phyloP scores from a whole-genome alignment of 2,113 vertebrate genomes.

The Sinosuthora webbiana region DNA sequence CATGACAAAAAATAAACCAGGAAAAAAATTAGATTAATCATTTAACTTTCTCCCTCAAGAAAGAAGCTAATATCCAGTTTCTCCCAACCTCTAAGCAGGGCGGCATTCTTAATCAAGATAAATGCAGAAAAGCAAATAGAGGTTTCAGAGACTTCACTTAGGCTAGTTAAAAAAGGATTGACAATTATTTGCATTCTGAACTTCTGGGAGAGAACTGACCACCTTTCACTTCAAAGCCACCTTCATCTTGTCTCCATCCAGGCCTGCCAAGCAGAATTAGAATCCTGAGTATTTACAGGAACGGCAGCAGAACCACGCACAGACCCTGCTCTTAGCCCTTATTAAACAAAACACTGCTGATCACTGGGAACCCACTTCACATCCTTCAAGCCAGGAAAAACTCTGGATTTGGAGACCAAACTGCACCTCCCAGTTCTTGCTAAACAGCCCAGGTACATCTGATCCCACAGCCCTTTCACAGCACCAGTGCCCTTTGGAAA shows the following conservation, averaged over 20 bases:
- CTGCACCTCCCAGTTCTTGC: not conserved
- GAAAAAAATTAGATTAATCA: conserved; percentile 54
- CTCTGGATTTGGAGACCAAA: not conserved
- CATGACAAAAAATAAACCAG: not conserved
- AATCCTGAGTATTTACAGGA: not conserved
- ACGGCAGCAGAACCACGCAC: not conserved
- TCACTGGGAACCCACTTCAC: not conserved
- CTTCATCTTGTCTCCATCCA: not conserved
- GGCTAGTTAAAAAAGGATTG: conserved; percentile 18
- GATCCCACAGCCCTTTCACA: not conserved
- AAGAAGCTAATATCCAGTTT: conserved; percentile 20
- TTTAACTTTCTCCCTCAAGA: conserved; percentile 18
- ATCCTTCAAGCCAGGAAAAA: not conserved
- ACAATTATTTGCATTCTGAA: conserved; percentile 46
- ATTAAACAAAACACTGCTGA: not conserved
- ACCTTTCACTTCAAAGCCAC: not conserved
- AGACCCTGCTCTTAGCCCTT: not conserved
- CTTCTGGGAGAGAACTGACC: not conserved
- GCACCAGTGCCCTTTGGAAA: not conserved
- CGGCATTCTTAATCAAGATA: conserved; percentile 70
- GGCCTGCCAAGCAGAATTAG: not conserved
- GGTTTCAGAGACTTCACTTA: conserved; percentile 8
- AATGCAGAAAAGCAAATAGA: conserved; percentile 58
- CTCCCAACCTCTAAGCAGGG: conserved; percentile 37
- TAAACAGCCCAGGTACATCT: accelerated